Evolutionary conservation across 1,140 invertebrate species (phyloP).

Genomic region (Mercenaria mercenaria): DNA sequence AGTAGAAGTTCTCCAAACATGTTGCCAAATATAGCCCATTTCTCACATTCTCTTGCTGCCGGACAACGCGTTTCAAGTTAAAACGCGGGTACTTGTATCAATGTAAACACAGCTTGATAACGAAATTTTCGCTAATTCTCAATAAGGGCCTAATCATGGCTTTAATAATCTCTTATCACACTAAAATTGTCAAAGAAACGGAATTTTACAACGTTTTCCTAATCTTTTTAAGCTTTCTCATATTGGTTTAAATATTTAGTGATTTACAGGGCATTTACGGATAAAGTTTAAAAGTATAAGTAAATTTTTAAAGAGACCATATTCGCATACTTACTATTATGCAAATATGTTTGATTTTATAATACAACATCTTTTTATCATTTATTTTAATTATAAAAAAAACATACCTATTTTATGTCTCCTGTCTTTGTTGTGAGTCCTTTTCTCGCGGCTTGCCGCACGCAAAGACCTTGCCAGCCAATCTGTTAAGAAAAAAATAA

Average conservation of each 20-base stretch:
- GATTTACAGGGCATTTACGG: neutral
- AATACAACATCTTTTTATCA: too few species aligned
- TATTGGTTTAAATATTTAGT: neutral
- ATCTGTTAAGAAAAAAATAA: neutral
- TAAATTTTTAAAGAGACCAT: neutral
- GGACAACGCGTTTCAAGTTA: neutral
- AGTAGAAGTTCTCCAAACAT: too few species aligned
- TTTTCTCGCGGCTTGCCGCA: neutral
- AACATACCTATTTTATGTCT: neutral
- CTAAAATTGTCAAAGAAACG: neutral
- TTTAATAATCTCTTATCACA: conserved; percentile 8
- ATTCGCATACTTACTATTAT: too few species aligned
- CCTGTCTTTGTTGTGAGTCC: neutral
- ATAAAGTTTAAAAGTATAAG: neutral
- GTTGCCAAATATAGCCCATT: neutral
- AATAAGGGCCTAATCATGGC: neutral
- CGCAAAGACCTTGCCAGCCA: neutral
- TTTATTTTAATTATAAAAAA: neutral
- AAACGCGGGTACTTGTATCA: neutral
- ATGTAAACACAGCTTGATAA: neutral
- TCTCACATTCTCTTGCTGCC: neutral
- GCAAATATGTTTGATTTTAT: too few species aligned
- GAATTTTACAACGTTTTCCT: neutral
- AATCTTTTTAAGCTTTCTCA: neutral
- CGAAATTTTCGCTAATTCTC: neutral